phyloP scores from a whole-genome alignment of 2,113 vertebrate genomes.

The Cepphus grylle region DNA sequence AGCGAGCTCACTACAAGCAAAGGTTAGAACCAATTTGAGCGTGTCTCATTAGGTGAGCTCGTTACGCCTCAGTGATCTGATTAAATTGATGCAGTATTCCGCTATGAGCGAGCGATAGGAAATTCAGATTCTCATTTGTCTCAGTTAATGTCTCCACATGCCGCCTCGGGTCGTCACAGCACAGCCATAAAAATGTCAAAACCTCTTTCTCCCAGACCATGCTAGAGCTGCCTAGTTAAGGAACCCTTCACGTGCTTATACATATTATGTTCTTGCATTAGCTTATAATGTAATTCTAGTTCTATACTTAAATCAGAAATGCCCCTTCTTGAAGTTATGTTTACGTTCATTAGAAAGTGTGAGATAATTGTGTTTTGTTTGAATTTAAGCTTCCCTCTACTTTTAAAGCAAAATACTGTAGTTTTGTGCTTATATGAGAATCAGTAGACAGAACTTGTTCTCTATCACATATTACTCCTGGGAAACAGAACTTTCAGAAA shows the following conservation, averaged over 20 bases:
- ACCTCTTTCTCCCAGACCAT: accelerated
- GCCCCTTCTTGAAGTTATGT: neutral
- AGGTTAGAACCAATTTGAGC: neutral
- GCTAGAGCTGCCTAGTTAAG: accelerated
- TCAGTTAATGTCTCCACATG: neutral
- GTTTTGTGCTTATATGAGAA: neutral
- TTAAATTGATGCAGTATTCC: neutral
- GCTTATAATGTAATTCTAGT: neutral
- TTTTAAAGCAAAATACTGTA: neutral
- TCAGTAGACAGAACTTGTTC: neutral
- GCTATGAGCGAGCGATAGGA: neutral
- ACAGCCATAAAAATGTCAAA: neutral
- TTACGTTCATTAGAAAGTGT: neutral
- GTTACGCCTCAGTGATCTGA: neutral
- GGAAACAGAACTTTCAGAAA: neutral
- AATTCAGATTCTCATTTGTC: neutral
- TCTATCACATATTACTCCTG: neutral
- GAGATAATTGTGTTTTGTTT: neutral
- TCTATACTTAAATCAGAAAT: neutral
- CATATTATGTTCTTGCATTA: accelerated
- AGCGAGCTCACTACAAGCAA: neutral
- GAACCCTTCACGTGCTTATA: accelerated
- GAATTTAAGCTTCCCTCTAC: neutral
- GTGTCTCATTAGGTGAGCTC: neutral
- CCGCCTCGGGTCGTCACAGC: neutral